Conservation (phyloP, 2,113 vertebrate genomes). For the Mus pahari region DNA sequence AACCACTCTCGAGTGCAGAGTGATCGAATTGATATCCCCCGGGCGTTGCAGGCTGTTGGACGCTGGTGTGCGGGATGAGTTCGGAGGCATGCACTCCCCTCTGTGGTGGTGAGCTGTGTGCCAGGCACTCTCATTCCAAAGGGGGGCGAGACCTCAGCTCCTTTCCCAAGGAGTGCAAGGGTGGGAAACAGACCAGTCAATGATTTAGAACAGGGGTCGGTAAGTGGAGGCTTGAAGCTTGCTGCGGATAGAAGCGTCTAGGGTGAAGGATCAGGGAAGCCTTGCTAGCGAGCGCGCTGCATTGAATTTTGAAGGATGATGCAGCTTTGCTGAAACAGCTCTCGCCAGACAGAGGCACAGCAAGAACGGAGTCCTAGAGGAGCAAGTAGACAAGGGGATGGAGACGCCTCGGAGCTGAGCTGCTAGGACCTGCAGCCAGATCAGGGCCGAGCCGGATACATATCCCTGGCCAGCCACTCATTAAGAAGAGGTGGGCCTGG, state of each 20-base stretch:
- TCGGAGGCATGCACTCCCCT: neutral
- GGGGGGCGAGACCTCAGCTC: neutral
- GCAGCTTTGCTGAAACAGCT: neutral
- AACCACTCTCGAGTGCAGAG: conserved; percentile 69
- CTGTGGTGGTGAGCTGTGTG: neutral
- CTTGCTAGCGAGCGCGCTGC: neutral
- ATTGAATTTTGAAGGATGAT: neutral
- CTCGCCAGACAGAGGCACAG: neutral
- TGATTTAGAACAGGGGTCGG: neutral
- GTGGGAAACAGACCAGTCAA: neutral
- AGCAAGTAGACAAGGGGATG: neutral
- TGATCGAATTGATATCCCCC: conserved; percentile 46
- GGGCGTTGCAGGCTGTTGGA: conserved; percentile 6
- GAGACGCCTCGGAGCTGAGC: neutral
- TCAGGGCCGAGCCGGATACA: neutral
- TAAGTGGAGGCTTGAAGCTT: neutral
- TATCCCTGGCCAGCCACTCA: neutral
- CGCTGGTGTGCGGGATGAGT: neutral
- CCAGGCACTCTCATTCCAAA: neutral
- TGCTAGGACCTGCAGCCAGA: neutral
- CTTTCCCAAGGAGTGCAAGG: neutral
- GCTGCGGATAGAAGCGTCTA: neutral
- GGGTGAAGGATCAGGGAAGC: neutral
- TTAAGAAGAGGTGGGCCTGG: neutral
- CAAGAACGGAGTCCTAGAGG: neutral